Base-by-base conservation (phyloP, 2,113 vertebrate species). In the Patagioenas fasciata region DNA sequence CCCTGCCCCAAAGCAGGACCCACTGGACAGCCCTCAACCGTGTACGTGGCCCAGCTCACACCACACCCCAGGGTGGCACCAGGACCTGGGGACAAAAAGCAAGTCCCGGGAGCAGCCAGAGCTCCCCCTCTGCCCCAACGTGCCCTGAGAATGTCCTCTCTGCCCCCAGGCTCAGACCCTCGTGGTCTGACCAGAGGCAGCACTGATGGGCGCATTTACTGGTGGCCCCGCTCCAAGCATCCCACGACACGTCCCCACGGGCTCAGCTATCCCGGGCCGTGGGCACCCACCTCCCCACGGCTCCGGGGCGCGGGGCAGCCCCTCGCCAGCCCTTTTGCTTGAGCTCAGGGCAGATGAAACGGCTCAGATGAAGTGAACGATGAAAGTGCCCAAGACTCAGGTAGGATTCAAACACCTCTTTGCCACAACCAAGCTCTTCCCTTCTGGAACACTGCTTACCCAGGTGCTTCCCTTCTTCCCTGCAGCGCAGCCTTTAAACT, bases 211-310 rank as follows among this genome's bases (percentile, higher is more conserved):
- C 21, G 7, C 16, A 3, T 3, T 28, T 11, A 6, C 14, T 0
- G 11, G 54, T 5, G 13, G 31, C 15, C 36, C 32, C 44, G 3
- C 11, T 80, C 38, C 57, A 21, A 7, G 4, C 36, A 36, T 15
- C 34, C 48, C 54, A 29, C 2, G 3, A n/a, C 25, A 23, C 3
- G 4, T n/a, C 13, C 18, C 11, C 58, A 20, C 3, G 9, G 26
- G 47, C 5, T 82, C n/a, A 1, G 6, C 9, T 9, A 10, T 23
- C 36, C 4, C 2, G 15, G 15, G 28, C 3, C 5, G 1, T 17
- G 17, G 36, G 24, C 20, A 48, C 25, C 32, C 31, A 28, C 6
- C 36, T 72, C 13, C 62, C 53, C 47, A 8, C 0, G 11, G 44
- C 53, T 32, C 61, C 17, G 2, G 10, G 32, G 21, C 24, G 17